Evolutionary conservation across 2,113 vertebrate genomes (phyloP).

Genomic region (Oryzias woworae): DNA sequence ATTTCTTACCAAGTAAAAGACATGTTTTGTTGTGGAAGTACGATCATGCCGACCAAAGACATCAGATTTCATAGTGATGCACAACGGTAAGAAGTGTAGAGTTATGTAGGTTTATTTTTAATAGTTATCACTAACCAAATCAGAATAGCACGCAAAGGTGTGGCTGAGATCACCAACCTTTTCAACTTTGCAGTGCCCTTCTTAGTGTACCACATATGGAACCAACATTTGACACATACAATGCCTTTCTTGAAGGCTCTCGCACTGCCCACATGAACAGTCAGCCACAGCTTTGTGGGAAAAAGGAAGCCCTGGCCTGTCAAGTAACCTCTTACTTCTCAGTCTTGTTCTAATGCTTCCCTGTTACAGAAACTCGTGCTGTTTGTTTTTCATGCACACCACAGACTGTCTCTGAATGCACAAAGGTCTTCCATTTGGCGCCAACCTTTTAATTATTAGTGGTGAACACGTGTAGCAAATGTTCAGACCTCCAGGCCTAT

Average conservation of each 20-base stretch:
- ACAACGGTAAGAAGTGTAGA: too few relatives aligned
- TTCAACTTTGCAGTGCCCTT: constrained; percentile 34
- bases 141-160: constrained; percentile 32
- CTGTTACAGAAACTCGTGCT: background rate
- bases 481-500: background rate
- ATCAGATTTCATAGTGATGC: too few relatives aligned
- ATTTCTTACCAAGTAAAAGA: constrained; percentile 46
- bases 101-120: constrained; percentile 59
- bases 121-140: constrained; percentile 54
- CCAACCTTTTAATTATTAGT: background rate
- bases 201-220: constrained; percentile 38
- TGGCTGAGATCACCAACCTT: constrained; percentile 36
- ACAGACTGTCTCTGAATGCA: background rate
- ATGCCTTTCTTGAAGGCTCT: constrained; percentile 17
- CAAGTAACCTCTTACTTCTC: constrained; percentile 52
- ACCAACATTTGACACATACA: constrained; percentile 55
- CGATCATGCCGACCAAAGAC: constrained; percentile 1
- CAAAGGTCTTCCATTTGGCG: background rate
- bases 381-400: background rate
- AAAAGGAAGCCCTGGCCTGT: constrained; percentile 63
- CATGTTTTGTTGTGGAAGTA: constrained; percentile 27
- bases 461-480: too few relatives aligned
- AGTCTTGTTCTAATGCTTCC: constrained; percentile 34
- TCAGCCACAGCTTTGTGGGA: constrained; percentile 17
- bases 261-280: constrained; percentile 16